Conservation (phyloP, 1,140 invertebrate species). For the Leptinotarsa lineolata region DNA sequence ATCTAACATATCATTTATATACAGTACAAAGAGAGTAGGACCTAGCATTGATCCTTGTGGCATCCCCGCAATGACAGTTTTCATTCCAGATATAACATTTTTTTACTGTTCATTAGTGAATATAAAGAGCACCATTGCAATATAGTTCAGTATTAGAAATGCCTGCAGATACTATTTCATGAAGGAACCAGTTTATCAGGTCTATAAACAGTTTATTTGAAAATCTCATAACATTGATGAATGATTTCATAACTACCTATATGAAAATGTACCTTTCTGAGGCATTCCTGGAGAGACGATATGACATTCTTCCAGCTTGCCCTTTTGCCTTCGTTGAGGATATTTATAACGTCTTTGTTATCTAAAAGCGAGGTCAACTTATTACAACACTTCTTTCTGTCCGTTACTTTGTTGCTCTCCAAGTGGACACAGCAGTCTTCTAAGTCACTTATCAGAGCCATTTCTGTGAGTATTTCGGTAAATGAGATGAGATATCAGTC, state of each 20-base stretch:
- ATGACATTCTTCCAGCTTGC: constrained; percentile 36
- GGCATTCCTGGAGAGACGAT: constrained; percentile 32
- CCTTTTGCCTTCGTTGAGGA: constrained; percentile 29
- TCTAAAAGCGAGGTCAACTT: constrained; percentile 33
- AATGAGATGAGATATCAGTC: no score
- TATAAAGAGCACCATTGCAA: no score
- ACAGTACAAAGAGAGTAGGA: no score
- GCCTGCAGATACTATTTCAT: no score
- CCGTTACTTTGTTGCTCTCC: constrained; percentile 33
- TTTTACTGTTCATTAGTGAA: no score
- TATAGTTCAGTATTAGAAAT: no score
- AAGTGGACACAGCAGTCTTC: constrained; percentile 33
- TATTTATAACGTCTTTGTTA: constrained; percentile 28
- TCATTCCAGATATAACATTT: background rate
- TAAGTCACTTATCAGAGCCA: constrained; percentile 23
- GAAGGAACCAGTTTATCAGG: no score
- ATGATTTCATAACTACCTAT: background rate
- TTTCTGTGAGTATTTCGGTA: background rate
- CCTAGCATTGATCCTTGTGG: no score
- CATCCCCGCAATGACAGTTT: background rate
- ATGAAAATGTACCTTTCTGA: constrained; percentile 35
- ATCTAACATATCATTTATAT: no score
- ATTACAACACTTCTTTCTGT: constrained; percentile 36
- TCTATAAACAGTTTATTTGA: no score
- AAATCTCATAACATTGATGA: no score